Conservation (phyloP, 2,888 invertebrate genomes). For the Himalopsyche anomala region DNA sequence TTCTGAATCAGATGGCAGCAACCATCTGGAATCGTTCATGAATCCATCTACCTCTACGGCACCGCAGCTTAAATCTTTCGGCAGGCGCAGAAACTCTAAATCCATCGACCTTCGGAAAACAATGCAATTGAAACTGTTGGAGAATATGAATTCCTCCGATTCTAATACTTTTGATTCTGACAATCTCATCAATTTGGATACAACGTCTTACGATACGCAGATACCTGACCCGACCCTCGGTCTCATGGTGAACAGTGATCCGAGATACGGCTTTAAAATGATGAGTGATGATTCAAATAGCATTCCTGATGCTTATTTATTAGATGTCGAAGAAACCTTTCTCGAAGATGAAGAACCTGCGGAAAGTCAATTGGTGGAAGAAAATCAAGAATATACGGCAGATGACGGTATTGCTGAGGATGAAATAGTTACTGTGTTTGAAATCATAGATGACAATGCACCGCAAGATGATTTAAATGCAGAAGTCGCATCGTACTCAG, state of each 20-base stretch:
- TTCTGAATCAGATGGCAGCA: constrained; percentile 76
- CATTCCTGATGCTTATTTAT: constrained; percentile 46
- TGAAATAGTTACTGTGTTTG: constrained; percentile 75
- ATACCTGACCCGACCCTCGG: constrained; percentile 63
- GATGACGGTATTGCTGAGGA: constrained; percentile 69
- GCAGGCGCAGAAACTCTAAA: constrained; percentile 52
- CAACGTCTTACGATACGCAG: constrained; percentile 60
- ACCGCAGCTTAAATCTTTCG: constrained; percentile 56
- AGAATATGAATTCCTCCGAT: constrained; percentile 43
- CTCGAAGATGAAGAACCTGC: constrained; percentile 56
- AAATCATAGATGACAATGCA: constrained; percentile 73
- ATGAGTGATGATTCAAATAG: constrained; percentile 48
- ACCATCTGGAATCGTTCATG: constrained; percentile 65
- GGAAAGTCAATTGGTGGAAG: constrained; percentile 50
- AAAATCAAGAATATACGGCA: constrained; percentile 57
- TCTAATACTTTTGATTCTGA: constrained; percentile 55
- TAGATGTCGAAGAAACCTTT: constrained; percentile 56
- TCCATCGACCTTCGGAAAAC: constrained; percentile 50
- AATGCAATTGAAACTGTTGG: constrained; percentile 41
- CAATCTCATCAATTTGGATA: constrained; percentile 56
- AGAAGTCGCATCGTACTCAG: constrained; percentile 72
- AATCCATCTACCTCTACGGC: constrained; percentile 48
- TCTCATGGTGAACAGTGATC: constrained; percentile 59
- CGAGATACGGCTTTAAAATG: constrained; percentile 54
- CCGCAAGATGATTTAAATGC: constrained; percentile 64